phyloP scores from a whole-genome alignment of 2,888 invertebrate species.

The Hirudinaria manillensis region DNA sequence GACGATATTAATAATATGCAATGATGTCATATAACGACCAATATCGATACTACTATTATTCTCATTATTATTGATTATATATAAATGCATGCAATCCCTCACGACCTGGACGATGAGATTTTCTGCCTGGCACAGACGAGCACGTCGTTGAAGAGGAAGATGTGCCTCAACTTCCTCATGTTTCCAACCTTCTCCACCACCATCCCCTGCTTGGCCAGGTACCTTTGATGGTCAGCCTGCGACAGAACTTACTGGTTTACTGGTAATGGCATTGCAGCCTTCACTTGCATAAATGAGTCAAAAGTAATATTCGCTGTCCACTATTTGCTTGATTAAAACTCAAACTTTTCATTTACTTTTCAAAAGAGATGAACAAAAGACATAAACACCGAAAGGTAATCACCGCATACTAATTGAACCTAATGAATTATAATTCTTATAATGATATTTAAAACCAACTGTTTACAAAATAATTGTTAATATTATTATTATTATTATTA shows the following conservation, averaged over 20 bases:
- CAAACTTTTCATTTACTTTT: too few species aligned
- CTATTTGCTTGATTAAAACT: too few species aligned
- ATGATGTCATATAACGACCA: neutral
- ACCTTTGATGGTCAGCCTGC: constrained; percentile 57
- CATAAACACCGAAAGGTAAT: too few species aligned
- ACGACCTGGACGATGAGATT: constrained; percentile 31
- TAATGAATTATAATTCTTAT: too few species aligned
- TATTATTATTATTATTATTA: too few species aligned
- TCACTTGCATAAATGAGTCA: too few species aligned
- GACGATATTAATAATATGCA: neutral
- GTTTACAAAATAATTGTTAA: too few species aligned
- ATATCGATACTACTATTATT: too few species aligned
- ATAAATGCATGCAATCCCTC: neutral
- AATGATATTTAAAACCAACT: too few species aligned
- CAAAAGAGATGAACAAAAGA: too few species aligned
- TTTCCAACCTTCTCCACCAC: constrained; percentile 84
- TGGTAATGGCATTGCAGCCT: neutral
- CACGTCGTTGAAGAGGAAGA: constrained; percentile 88
- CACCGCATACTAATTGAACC: too few species aligned
- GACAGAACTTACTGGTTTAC: constrained; percentile 16
- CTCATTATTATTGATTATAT: too few species aligned
- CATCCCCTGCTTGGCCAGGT: constrained; percentile 87
- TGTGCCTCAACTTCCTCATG: constrained; percentile 74
- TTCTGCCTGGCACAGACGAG: constrained; percentile 78
- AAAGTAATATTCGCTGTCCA: neutral